Conservation (phyloP, 2,888 invertebrate genomes). For the Seira musarum region DNA sequence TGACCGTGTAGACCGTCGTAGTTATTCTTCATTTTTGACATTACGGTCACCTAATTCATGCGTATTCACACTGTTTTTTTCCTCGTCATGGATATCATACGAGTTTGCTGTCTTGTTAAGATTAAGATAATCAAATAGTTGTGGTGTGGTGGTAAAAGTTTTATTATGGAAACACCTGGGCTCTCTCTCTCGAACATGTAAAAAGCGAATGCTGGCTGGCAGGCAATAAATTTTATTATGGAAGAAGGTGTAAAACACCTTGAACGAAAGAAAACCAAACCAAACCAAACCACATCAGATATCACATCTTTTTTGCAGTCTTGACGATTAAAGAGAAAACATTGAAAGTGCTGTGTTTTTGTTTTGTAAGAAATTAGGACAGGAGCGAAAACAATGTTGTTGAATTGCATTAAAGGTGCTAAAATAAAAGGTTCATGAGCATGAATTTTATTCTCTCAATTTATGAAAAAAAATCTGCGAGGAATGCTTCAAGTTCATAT, state of each 20-base stretch:
- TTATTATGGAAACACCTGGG: constrained; percentile 10
- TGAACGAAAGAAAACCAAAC: constrained; percentile 34
- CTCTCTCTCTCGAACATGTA: not conserved
- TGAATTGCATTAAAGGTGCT: constrained; percentile 3
- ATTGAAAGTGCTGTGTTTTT: constrained; percentile 32
- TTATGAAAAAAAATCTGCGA: not conserved
- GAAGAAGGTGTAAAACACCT: constrained; percentile 51
- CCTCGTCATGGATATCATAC: not conserved
- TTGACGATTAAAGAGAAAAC: constrained; percentile 29
- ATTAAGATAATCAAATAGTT: not conserved
- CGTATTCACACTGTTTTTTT: too few species aligned
- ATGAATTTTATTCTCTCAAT: not conserved
- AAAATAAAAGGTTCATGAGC: not conserved
- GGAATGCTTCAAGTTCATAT: not conserved
- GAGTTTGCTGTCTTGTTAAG: not conserved
- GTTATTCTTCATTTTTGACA: too few species aligned
- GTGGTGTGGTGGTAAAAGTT: constrained; percentile 11
- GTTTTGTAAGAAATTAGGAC: constrained; percentile 40
- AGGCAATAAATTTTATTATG: constrained; percentile 45
- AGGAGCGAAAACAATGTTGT: constrained; percentile 36
- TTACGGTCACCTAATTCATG: too few species aligned
- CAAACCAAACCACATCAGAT: too few species aligned
- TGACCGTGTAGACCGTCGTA: too few species aligned
- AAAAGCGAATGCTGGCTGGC: constrained; percentile 6
- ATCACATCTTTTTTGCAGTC: too few species aligned